Evolutionary conservation across 2,888 invertebrate species (phyloP), one percentile per base, ranked within the genome.

Genomic region (Thelaira solivaga): DNA sequence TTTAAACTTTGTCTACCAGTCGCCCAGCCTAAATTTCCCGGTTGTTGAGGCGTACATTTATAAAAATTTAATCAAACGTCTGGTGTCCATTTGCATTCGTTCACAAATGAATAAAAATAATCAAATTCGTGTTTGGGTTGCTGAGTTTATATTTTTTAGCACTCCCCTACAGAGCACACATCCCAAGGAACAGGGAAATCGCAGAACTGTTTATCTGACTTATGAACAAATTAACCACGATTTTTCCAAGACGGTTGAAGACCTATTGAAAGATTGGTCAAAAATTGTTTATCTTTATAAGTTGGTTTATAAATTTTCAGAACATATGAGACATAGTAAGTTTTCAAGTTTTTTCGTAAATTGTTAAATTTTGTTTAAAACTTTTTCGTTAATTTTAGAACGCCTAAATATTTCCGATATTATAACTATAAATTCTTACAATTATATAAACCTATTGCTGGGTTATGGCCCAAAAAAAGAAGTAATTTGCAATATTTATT

Each of bases 211-310:
- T 16, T 96, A 96, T 86, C 93, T 96, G 80, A 94, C 94, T 82
- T 97, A 97, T 86, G 97, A 98, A 84, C 93, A 97, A 91, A 93
- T 94, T n/a, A 93, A 94, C 11, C 93, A 93, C 69, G 97, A 97
- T 78, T 93, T 93, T 29, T 90, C 91, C 10, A 94, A 95, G 85
- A 95, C 96, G 4, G 97, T 97, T 0, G 95, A 97, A 83, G 93
- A 94, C 3, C 91, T 98, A 80, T 90, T 98, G 10, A 95, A 94
- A 64, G 98, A 98, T 88, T 98, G 98, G 98, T 93, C 94, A 2
- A 94, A 96, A 84, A 96, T 98, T 83, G 96, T 96, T 10, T 95
- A 97, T 84, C 91, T 98, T 2, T 97, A 97, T 86, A 92, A 93
- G 0, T 91, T 97, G 45, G 94, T 97, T 1, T 92, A 96, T 81